Evolutionary conservation across 2,797 vertebrate species (phyloP).

Genomic region (Sebastes hubbsi): DNA sequence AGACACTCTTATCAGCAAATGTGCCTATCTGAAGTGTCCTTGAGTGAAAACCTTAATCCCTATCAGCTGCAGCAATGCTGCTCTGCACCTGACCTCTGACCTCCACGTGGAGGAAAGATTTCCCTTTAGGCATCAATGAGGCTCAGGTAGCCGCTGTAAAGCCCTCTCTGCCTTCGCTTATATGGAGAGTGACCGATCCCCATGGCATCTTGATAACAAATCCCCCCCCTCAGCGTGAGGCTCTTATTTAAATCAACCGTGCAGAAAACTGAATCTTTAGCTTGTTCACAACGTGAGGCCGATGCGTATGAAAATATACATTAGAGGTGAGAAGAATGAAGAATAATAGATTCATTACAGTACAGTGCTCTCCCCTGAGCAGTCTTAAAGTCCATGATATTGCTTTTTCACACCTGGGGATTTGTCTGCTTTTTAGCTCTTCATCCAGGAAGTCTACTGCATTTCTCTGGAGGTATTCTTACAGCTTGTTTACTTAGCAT

Average conservation of each 20-base stretch:
- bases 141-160: accelerated
- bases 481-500: slow-evolving; percentile 46
- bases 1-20: neutral
- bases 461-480: slow-evolving; percentile 28
- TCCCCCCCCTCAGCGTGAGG: neutral
- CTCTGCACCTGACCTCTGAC: slow-evolving; percentile 29
- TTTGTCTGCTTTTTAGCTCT: slow-evolving; percentile 34
- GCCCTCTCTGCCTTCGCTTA: neutral
- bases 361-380: slow-evolving; percentile 1
- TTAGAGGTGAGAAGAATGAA: neutral
- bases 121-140: neutral
- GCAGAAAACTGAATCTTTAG: neutral
- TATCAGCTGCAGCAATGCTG: neutral
- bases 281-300: neutral
- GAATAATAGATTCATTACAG: slow-evolving; percentile 26
- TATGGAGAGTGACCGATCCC: neutral
- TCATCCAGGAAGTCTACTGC: slow-evolving; percentile 27
- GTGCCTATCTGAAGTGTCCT: neutral
- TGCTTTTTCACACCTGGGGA: slow-evolving; percentile 55
- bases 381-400: slow-evolving; percentile 24
- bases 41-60: slow-evolving; percentile 9
- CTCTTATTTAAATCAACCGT: neutral
- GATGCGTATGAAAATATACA: neutral
- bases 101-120: neutral
- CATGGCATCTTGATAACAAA: neutral